Evolutionary conservation across 2,888 invertebrate species (phyloP).

Genomic region (Sthenelais limicola): DNA sequence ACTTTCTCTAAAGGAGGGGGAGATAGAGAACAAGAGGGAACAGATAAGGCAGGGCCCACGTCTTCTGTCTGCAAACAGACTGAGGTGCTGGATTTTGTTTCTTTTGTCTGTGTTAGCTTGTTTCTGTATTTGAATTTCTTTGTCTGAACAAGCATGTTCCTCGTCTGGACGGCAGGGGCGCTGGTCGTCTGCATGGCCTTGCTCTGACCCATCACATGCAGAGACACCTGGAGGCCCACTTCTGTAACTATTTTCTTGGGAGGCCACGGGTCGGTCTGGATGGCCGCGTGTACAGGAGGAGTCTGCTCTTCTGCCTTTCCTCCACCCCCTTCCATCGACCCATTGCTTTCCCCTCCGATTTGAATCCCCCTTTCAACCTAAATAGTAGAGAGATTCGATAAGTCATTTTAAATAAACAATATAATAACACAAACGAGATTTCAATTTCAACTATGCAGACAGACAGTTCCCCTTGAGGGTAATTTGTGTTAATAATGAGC

Average conservation of each 20-base stretch:
- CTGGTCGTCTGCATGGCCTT: neutral
- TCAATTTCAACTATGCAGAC: too few relatives aligned
- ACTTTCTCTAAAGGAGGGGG: too few relatives aligned
- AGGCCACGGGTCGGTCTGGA: constrained; percentile 15
- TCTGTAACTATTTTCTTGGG: neutral
- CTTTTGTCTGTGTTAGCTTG: constrained; percentile 4
- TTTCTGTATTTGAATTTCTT: neutral
- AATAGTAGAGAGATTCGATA: neutral
- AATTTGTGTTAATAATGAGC: too few relatives aligned
- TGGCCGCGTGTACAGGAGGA: too few relatives aligned
- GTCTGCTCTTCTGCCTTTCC: too few relatives aligned
- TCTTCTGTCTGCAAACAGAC: neutral
- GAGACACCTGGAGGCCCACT: constrained; percentile 7
- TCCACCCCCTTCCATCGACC: too few relatives aligned
- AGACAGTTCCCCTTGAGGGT: too few relatives aligned
- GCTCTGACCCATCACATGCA: neutral
- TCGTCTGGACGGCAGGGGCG: too few relatives aligned
- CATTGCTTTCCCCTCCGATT: too few relatives aligned
- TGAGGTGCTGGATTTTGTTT: neutral
- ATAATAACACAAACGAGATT: too few relatives aligned
- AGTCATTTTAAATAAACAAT: neutral
- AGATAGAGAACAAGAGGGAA: too few relatives aligned
- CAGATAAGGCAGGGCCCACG: neutral
- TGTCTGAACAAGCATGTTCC: neutral
- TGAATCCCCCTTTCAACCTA: neutral